Evolutionary conservation across 2,113 vertebrate genomes (phyloP).

Genomic region (Theristicus caerulescens): DNA sequence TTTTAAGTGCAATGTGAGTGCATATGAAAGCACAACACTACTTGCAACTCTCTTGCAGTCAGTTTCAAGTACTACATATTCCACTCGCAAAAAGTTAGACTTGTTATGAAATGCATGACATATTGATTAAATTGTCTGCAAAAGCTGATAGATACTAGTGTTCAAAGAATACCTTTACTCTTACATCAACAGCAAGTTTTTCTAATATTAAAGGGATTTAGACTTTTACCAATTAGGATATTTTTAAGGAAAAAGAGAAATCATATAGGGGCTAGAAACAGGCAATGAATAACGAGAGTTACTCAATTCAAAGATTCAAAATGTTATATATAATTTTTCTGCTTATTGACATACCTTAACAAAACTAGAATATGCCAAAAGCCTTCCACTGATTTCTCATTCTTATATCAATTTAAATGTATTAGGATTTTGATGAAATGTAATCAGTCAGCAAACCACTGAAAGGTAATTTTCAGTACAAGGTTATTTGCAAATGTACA

Average conservation of each 20-base stretch:
- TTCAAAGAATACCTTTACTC: not conserved
- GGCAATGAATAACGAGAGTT: not conserved
- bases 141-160: not conserved
- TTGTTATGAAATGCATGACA: not conserved
- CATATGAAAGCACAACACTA: not conserved
- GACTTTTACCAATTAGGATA: not conserved
- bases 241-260: not conserved
- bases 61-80: not conserved
- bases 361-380: not conserved
- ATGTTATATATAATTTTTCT: not conserved
- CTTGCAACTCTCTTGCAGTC: not conserved
- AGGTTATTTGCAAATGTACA: not conserved
- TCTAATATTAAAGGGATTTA: not conserved
- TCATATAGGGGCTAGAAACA: not conserved
- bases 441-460: not conserved
- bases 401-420: not conserved
- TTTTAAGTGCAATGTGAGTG: not conserved
- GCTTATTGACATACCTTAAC: not conserved
- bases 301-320: not conserved
- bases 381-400: not conserved
- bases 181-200: not conserved
- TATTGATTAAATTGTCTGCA: not conserved
- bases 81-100: not conserved
- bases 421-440: not conserved
- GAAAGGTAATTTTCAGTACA: not conserved